Conservation (phyloP, 2,113 vertebrate species). For the Thomomys bottae region DNA sequence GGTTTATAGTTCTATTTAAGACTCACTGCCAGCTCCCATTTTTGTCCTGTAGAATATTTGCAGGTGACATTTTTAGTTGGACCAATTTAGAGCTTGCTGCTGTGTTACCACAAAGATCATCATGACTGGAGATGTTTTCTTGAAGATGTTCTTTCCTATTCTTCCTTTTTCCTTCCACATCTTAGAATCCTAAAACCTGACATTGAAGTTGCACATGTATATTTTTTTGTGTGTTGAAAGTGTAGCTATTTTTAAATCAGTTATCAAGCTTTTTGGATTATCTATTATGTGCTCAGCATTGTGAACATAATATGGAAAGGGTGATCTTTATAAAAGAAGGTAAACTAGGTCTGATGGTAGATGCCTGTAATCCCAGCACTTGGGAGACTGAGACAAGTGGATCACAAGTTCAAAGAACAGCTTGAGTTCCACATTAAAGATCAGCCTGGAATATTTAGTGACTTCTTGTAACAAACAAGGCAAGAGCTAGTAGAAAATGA, state of each 20-base stretch:
- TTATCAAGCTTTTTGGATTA: not conserved
- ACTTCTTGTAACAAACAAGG: too few species aligned
- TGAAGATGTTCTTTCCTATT: not conserved
- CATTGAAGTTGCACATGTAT: not conserved
- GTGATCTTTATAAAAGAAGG: not conserved
- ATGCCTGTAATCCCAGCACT: too few species aligned
- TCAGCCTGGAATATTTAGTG: too few species aligned
- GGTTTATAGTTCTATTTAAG: not conserved
- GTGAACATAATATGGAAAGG: not conserved
- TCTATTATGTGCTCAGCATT: not conserved
- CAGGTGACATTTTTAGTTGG: not conserved
- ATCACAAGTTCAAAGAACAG: too few species aligned
- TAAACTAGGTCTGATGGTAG: not conserved
- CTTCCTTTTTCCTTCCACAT: slow-evolving; percentile 35
- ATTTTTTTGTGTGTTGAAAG: slow-evolving; percentile 23
- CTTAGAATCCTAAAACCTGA: not conserved
- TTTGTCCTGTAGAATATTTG: not conserved
- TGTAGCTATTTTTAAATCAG: not conserved
- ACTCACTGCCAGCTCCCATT: not conserved
- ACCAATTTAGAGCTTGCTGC: not conserved
- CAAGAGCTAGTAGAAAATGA: not conserved
- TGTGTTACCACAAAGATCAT: not conserved
- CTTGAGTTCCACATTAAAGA: too few species aligned
- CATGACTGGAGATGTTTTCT: not conserved
- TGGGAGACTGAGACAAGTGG: too few species aligned